Evolutionary conservation across 2,113 vertebrate genomes (phyloP).

Genomic region (Nycticorax nycticorax): DNA sequence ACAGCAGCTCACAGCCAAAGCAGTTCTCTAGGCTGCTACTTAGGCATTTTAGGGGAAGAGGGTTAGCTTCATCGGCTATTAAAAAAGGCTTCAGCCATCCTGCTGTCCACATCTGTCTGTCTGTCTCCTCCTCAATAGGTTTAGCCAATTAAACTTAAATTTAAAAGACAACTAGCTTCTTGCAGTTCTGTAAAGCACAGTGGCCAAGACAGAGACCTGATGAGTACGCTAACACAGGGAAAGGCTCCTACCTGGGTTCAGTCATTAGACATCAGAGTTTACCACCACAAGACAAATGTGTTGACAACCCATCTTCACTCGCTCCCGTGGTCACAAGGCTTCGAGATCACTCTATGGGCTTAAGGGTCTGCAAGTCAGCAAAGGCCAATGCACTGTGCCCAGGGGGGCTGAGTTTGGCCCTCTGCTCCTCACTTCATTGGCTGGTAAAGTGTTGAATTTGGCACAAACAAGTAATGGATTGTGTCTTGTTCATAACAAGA

Average conservation of each 20-base stretch:
- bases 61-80: not conserved
- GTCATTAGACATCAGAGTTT: not conserved
- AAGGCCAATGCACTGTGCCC: not conserved
- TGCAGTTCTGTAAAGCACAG: not conserved
- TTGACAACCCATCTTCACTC: not conserved
- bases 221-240: accelerated
- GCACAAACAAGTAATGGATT: not conserved
- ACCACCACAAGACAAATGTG: not conserved
- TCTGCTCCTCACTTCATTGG: not conserved
- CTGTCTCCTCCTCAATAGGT: not conserved
- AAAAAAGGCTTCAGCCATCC: not conserved
- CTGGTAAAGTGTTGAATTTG: not conserved
- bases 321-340: not conserved
- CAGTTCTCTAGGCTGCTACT: not conserved
- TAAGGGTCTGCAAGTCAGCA: not conserved
- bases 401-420: not conserved
- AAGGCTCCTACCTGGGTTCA: not conserved
- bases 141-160: not conserved
- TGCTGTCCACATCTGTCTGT: not conserved
- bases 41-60: not conserved
- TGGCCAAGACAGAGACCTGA: not conserved
- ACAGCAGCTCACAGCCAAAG: not conserved
- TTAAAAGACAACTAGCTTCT: not conserved
- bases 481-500: not conserved
- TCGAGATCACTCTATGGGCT: not conserved